Base-by-base conservation (phyloP, 2,888 invertebrate genomes). In the Tyria jacobaeae region DNA sequence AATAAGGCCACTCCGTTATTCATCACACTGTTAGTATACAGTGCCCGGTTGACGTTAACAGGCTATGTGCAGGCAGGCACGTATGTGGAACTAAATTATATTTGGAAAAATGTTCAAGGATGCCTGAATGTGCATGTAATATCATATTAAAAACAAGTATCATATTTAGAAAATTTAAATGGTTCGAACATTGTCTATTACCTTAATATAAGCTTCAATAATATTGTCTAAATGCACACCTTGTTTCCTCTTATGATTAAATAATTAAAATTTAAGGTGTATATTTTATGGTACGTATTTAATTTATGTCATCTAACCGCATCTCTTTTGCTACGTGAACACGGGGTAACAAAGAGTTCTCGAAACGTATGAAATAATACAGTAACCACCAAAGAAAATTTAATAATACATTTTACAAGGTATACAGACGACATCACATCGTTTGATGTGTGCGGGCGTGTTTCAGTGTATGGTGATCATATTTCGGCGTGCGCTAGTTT, bases 401-500 rank as follows among this genome's bases (percentile, higher is more conserved):
- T 68, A 58, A 69, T 66, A 70, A 75, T 57, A 71, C 68, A 64
- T 76, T 78, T 70, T 78, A 73, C 76, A 76, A 74, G 68, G 71
- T 71, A 70, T 59, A 73, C 64, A 47, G 15, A 64, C 73, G 77
- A 80, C 78, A 75, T 79, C 73, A 81, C 60, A 66, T 49, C 59
- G 67, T 77, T 76, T 75, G 77, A 80, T 76, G 68, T 75, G 74
- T 71, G 68, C 68, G 76, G 63, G 66, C 54, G 55, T 68, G 63
- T 73, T 66, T 68, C 64, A 59, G 68, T 63, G 56, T 75, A 76
- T 67, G 64, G 68, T 65, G 79, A 79, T 79, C 79, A 80, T 78
- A 78, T 78, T 80, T 78, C 63, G 60, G 73, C 79, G 76, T 72
- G 70, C 76, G 82, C 81, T 84, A 86, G 86, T 87, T 87, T 83